phyloP scores from a whole-genome alignment of 2,888 invertebrate species.

The Spisula solida region DNA sequence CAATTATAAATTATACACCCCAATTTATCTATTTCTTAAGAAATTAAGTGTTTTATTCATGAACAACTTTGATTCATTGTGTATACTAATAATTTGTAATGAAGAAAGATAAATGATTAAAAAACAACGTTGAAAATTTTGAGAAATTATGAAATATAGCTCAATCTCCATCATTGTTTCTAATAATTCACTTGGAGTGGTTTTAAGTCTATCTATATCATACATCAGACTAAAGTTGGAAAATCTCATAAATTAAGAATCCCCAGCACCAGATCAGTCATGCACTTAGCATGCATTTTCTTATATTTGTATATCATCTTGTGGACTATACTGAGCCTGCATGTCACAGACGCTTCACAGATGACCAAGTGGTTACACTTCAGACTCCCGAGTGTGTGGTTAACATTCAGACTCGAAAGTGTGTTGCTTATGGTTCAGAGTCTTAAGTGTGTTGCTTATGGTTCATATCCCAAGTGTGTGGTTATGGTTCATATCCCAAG shows the following conservation, averaged over 20 bases:
- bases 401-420: too few relatives aligned
- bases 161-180: constrained; percentile 5
- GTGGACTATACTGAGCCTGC: too few relatives aligned
- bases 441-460: too few relatives aligned
- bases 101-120: constrained; percentile 45
- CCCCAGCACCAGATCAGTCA: neutral
- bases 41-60: constrained; percentile 8
- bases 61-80: constrained; percentile 24
- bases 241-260: constrained; percentile 9
- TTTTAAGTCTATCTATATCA: neutral
- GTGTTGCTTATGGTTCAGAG: too few relatives aligned
- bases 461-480: too few relatives aligned
- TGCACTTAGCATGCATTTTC: neutral
- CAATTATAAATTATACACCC: constrained; percentile 6
- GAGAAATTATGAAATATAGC: constrained; percentile 23
- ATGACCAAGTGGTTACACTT: too few relatives aligned
- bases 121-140: constrained; percentile 22
- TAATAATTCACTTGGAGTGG: neutral
- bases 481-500: too few relatives aligned
- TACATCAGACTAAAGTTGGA: neutral
- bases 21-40: neutral
- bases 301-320: neutral
- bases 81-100: constrained; percentile 26
- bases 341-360: too few relatives aligned
- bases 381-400: too few relatives aligned